A percentile compares a stretch with the other conserved stretches of the same genome.
phyloP scores from a whole-genome alignment of 2,888 invertebrate genomes.

The Flabesymbios commensalis region DNA sequence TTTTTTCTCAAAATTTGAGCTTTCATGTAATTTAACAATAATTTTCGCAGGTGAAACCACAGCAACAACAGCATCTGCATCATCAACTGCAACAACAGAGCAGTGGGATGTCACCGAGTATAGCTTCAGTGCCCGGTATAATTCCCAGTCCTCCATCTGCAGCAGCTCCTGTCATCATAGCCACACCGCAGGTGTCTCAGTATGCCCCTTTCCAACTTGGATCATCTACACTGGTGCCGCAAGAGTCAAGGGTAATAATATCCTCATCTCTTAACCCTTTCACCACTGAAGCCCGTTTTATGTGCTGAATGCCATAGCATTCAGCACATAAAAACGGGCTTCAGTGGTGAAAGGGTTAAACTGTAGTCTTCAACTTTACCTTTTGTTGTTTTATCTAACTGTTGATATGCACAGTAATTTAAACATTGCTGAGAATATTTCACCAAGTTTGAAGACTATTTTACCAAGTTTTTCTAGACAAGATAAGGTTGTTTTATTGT shows the following conservation, averaged over 20 bases:
- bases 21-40: not conserved
- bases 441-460: slow-evolving; percentile 15
- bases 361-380: too few species aligned
- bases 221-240: slow-evolving; percentile 57
- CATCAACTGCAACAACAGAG: slow-evolving; percentile 1
- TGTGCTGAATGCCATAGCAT: too few species aligned
- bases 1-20: not conserved
- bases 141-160: slow-evolving; percentile 19
- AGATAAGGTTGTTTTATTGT: not conserved
- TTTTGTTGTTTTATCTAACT: too few species aligned
- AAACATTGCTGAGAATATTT: too few species aligned
- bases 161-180: slow-evolving; percentile 11
- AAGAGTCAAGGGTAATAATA: slow-evolving; percentile 49
- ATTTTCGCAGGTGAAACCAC: not conserved
- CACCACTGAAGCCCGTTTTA: too few species aligned
- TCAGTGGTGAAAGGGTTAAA: too few species aligned
- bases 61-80: slow-evolving; percentile 8
- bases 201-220: slow-evolving; percentile 80
- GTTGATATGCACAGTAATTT: too few species aligned
- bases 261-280: too few species aligned
- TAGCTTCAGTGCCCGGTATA: not conserved
- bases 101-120: not conserved
- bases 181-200: slow-evolving; percentile 38
- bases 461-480: not conserved
- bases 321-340: too few species aligned